Percentiles rank a stretch among this genome's conserved stretches.
Evolutionary conservation across 2,797 vertebrate species (phyloP).

Genomic region (Oreochromis grahami): DNA sequence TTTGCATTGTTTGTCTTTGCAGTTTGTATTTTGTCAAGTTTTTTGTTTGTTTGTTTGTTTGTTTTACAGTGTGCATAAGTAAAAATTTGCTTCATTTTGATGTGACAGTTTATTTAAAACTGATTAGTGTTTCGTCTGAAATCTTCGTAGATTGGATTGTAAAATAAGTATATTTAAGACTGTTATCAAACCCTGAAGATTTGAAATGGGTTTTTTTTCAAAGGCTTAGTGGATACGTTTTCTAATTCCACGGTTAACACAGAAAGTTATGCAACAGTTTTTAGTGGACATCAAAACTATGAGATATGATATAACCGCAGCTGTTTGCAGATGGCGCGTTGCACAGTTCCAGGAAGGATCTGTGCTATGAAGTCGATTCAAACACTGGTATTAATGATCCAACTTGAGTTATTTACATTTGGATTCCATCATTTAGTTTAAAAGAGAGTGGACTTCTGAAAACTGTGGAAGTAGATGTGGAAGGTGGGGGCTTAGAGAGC

Average conservation of each 20-base stretch:
- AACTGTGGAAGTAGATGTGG: not conserved
- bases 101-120: not conserved
- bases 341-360: not conserved
- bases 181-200: conserved; percentile 18
- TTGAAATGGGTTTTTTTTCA: conserved; percentile 11
- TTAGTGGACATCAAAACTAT: conserved; percentile 1
- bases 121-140: not conserved
- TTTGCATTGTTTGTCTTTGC: not conserved
- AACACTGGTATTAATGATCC: not conserved
- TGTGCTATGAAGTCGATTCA: not conserved
- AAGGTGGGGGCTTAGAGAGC: not conserved
- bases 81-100: not conserved
- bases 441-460: not conserved
- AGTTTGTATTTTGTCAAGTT: not conserved
- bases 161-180: not conserved
- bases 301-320: conserved; percentile 24
- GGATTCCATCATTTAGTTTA: not conserved
- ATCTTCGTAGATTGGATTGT: not conserved
- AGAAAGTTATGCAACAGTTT: conserved; percentile 41
- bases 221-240: conserved; percentile 31
- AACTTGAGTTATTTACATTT: not conserved
- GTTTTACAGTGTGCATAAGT: not conserved
- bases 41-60: not conserved
- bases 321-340: not conserved
- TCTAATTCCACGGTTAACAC: conserved; percentile 37